Conservation (phyloP, 1,140 invertebrate genomes). For the Nymphalis io region DNA sequence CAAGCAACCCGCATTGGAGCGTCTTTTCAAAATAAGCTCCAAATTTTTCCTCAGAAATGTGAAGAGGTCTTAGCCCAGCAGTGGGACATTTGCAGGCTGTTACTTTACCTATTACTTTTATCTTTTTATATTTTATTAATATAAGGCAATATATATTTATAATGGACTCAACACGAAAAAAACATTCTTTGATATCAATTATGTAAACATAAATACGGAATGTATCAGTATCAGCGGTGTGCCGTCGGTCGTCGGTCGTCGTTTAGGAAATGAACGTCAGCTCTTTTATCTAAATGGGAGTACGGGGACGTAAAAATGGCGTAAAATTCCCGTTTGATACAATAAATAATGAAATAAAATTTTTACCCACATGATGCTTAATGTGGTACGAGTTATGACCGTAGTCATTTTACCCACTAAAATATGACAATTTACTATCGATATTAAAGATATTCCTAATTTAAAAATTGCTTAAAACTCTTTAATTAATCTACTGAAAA, state of each 20-base stretch:
- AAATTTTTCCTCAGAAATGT: too few relatives aligned
- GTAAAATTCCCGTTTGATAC: slow-evolving; percentile 73
- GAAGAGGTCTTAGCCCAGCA: too few relatives aligned
- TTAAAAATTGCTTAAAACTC: too few relatives aligned
- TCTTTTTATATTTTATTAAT: too few relatives aligned
- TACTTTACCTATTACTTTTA: too few relatives aligned
- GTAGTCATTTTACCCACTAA: slow-evolving; percentile 21
- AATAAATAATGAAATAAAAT: slow-evolving; percentile 77
- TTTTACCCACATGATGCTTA: slow-evolving; percentile 46
- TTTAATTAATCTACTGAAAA: neutral
- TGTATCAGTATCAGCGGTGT: slow-evolving; percentile 47
- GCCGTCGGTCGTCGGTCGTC: slow-evolving; percentile 45
- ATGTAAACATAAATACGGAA: slow-evolving; percentile 36
- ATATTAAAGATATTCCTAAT: too few relatives aligned
- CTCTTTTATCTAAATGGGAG: slow-evolving; percentile 76
- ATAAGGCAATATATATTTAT: too few relatives aligned
- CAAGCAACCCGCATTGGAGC: too few relatives aligned
- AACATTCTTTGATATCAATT: slow-evolving; percentile 40
- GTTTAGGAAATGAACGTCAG: slow-evolving; percentile 71
- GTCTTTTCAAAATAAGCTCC: too few relatives aligned
- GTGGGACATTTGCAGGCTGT: too few relatives aligned
- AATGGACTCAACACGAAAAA: too few relatives aligned
- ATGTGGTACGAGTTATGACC: slow-evolving; percentile 46
- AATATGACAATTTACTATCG: too few relatives aligned
- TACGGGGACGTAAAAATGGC: slow-evolving; percentile 71